A percentile compares a stretch with the other conserved stretches of the same genome.
phyloP scores from a whole-genome alignment of 1,140 invertebrate genomes.

The Calliopsis andreniformis region DNA sequence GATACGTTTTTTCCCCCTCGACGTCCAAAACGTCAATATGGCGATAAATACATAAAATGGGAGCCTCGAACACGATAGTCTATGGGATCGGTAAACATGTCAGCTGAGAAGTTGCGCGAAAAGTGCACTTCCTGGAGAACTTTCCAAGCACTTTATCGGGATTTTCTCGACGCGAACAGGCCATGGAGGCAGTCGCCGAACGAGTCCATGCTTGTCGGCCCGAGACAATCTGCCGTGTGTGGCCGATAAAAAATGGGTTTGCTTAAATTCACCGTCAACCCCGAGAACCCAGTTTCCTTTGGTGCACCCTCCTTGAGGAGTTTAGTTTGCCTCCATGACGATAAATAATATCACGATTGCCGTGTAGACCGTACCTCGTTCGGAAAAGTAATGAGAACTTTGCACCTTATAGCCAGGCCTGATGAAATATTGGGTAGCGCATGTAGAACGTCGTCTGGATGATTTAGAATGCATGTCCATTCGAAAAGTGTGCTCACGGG shows the following conservation, averaged over 20 bases:
- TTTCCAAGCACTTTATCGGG: conserved; percentile 62
- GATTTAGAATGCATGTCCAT: conserved; percentile 41
- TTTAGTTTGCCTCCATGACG: conserved; percentile 26
- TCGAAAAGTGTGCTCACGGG: conserved; percentile 21
- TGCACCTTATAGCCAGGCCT: conserved; percentile 24
- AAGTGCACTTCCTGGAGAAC: conserved; percentile 55
- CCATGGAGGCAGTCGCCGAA: conserved; percentile 25
- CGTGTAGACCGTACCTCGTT: conserved; percentile 21
- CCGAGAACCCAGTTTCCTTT: conserved; percentile 6
- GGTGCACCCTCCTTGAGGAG: conserved; percentile 28
- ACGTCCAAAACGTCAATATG: conserved; percentile 31
- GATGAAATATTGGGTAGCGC: conserved; percentile 35
- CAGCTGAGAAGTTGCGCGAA: conserved; percentile 62
- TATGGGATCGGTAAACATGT: conserved; percentile 65
- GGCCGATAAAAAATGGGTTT: conserved; percentile 66
- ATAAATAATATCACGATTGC: conserved; percentile 56
- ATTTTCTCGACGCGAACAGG: conserved; percentile 49
- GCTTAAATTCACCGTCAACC: conserved; percentile 67
- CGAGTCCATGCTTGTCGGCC: conserved; percentile 64
- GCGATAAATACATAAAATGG: conserved; percentile 54
- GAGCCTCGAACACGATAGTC: conserved; percentile 37
- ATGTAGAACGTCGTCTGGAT: conserved; percentile 26
- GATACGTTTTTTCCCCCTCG: conserved; percentile 33
- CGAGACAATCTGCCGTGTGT: conserved; percentile 62
- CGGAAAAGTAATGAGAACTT: conserved; percentile 39